Conservation (phyloP, 2,797 vertebrate genomes). For the Anolis apletophallus region DNA sequence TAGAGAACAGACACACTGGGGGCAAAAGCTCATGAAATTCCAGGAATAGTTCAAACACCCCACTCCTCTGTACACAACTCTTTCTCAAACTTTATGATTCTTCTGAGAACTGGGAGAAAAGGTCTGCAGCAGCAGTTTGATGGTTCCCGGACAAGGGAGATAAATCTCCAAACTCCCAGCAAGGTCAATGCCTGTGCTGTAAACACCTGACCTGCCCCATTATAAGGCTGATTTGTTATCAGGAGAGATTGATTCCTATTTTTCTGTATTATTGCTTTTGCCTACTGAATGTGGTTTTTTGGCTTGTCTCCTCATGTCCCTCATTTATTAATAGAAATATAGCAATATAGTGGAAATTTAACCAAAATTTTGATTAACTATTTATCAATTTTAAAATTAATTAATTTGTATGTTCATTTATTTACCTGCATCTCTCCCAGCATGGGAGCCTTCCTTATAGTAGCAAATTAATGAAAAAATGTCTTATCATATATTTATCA, state of each 20-base stretch:
- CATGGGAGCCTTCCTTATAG: background rate
- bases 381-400: no score
- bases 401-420: no score
- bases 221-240: constrained; percentile 2
- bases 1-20: constrained; percentile 59
- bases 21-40: constrained; percentile 31
- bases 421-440: background rate
- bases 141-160: constrained; percentile 30
- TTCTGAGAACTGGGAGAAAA: constrained; percentile 44
- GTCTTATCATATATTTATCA: background rate
- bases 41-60: constrained; percentile 38
- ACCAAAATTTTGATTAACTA: no score
- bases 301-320: background rate
- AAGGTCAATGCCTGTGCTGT: background rate
- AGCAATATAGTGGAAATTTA: no score
- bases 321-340: constrained; percentile 30
- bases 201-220: constrained; percentile 1
- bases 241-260: constrained; percentile 6
- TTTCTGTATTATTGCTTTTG: constrained; percentile 35
- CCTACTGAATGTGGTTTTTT: background rate
- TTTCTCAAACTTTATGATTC: constrained; percentile 38
- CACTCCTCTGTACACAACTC: constrained; percentile 28
- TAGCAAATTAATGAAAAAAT: no score
- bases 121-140: constrained; percentile 27
- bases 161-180: constrained; percentile 27